These are phyloP conservation scores for Celastrina argiolus DNA, from an alignment of 2,888 invertebrate species.

Conservation along the genomic window DNA sequence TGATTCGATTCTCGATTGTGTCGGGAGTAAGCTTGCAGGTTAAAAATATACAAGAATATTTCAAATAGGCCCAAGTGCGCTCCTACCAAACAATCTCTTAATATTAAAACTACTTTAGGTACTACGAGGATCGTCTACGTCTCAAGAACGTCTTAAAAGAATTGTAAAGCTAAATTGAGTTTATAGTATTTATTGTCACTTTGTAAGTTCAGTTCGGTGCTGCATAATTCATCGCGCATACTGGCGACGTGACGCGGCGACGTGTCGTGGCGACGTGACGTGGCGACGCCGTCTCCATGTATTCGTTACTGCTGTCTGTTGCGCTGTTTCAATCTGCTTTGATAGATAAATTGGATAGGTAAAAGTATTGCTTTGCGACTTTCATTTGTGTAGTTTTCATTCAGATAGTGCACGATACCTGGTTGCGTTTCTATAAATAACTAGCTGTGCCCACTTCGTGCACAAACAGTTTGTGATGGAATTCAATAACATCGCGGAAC, in stretches of 20 bases:
- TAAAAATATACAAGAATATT: too few species aligned
- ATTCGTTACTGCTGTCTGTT: neutral
- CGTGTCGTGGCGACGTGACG: neutral
- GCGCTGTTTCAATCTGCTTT: neutral
- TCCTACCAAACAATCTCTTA: neutral
- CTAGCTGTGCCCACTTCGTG: too few species aligned
- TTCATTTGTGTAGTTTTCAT: too few species aligned
- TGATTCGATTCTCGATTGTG: too few species aligned
- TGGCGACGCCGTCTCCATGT: neutral
- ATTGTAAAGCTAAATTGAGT: neutral
- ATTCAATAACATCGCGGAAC: too few species aligned
- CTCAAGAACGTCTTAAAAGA: neutral
- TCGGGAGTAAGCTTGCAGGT: too few species aligned
- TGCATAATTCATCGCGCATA: neutral
- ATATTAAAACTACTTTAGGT: neutral
- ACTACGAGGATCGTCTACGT: neutral
- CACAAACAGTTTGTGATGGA: too few species aligned
- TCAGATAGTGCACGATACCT: too few species aligned
- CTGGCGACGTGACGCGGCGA: neutral
- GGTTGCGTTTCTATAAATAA: too few species aligned
- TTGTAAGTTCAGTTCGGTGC: neutral
- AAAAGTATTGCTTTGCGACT: neutral
- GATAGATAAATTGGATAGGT: neutral
- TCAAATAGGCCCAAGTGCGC: neutral
- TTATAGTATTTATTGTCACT: constrained; percentile 6